Conservation (phyloP, 2,113 vertebrate species). For the Hepsetus odoe region DNA sequence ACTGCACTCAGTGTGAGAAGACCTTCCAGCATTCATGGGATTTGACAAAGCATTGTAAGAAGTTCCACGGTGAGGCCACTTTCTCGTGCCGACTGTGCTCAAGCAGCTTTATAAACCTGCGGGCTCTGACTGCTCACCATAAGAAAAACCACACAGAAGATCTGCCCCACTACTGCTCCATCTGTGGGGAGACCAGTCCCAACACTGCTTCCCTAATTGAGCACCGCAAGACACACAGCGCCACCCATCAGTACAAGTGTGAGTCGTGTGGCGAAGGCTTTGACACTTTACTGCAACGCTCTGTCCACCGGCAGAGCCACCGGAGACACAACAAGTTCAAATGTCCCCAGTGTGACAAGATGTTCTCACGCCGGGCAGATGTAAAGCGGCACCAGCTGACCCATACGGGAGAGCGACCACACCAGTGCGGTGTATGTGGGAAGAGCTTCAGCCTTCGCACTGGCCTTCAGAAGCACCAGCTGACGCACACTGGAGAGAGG, state of each 20-base stretch:
- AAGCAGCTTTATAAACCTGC: constrained; percentile 67
- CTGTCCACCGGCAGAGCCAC: constrained; percentile 69
- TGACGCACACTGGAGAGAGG: constrained; percentile 68
- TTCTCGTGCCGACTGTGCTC: constrained; percentile 69
- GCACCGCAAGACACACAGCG: constrained; percentile 67
- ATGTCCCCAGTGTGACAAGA: constrained; percentile 76
- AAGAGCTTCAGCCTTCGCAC: constrained; percentile 75
- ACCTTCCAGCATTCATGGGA: constrained; percentile 82
- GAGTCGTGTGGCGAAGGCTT: constrained; percentile 71
- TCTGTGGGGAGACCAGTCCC: constrained; percentile 66
- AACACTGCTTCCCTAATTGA: constrained; percentile 57
- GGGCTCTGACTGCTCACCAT: constrained; percentile 68
- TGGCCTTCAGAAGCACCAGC: constrained; percentile 71
- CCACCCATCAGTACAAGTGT: constrained; percentile 64
- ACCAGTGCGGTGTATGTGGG: constrained; percentile 70
- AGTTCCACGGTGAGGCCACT: constrained; percentile 67
- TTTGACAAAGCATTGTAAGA: constrained; percentile 72
- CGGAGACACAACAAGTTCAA: constrained; percentile 66
- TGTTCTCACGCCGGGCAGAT: constrained; percentile 70
- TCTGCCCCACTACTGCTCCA: constrained; percentile 77
- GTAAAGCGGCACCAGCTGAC: constrained; percentile 70
- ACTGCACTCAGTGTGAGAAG: constrained; percentile 70
- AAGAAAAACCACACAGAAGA: constrained; percentile 59
- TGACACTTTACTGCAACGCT: constrained; percentile 68
- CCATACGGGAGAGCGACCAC: constrained; percentile 72